phyloP scores from a whole-genome alignment of 2,113 vertebrate species.

The Pampusana beccarii region DNA sequence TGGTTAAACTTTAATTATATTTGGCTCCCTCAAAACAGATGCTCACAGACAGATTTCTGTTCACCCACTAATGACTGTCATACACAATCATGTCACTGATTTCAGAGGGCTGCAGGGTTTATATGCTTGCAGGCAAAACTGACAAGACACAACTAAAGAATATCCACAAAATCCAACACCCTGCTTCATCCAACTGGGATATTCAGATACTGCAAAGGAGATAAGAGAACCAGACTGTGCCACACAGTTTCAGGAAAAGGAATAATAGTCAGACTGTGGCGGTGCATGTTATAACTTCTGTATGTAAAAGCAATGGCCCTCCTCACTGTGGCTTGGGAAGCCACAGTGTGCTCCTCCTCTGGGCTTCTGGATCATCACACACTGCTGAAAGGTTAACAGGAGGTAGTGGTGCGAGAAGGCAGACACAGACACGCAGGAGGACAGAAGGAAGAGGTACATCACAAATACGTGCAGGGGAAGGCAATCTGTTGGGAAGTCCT shows the following conservation, averaged over 20 bases:
- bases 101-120: slow-evolving; percentile 50
- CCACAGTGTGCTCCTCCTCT: not conserved
- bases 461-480: not conserved
- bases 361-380: not conserved
- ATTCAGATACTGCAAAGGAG: not conserved
- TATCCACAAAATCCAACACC: slow-evolving; percentile 23
- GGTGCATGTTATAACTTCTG: not conserved
- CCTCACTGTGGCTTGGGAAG: not conserved
- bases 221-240: not conserved
- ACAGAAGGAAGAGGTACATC: not conserved
- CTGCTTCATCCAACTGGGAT: not conserved
- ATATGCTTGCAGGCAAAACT: slow-evolving; percentile 5
- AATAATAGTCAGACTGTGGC: not conserved
- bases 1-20: slow-evolving; percentile 56
- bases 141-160: slow-evolving; percentile 16
- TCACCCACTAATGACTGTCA: slow-evolving; percentile 67
- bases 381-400: not conserved
- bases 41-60: slow-evolving; percentile 56
- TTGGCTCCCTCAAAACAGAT: slow-evolving; percentile 63
- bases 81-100: slow-evolving; percentile 58
- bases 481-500: not conserved
- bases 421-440: not conserved
- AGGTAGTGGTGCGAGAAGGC: fast-evolving
- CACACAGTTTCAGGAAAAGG: not conserved
- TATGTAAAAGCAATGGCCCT: not conserved